These are phyloP conservation scores for Xenopus tropicalis DNA, from an alignment of 2,113 vertebrate genomes.

Conservation along the genomic window DNA sequence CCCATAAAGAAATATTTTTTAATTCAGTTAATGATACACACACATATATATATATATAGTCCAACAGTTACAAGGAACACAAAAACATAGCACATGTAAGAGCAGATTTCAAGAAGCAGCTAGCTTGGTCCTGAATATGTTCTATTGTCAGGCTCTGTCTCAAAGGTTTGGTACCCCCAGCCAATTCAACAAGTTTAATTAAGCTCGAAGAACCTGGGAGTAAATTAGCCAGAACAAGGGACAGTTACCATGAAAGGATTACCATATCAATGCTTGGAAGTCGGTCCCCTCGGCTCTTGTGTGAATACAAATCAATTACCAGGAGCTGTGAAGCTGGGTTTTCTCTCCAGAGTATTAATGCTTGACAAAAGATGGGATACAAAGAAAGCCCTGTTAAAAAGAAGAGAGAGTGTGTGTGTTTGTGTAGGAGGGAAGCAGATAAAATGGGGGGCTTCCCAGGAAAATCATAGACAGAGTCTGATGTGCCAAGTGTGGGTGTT, in stretches of 20 bases:
- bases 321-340: slow-evolving; percentile 46
- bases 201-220: slow-evolving; percentile 44
- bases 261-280: slow-evolving; percentile 46
- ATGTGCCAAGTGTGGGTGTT: slow-evolving; percentile 13
- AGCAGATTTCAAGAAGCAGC: slow-evolving; percentile 31
- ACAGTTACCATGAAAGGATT: slow-evolving; percentile 46
- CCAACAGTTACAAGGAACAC: too few relatives aligned
- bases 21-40: too few relatives aligned
- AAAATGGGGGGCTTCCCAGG: slow-evolving; percentile 19
- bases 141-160: slow-evolving; percentile 29
- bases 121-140: slow-evolving; percentile 17
- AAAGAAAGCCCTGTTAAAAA: slow-evolving; percentile 44
- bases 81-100: slow-evolving; percentile 22
- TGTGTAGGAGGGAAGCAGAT: slow-evolving; percentile 5
- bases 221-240: slow-evolving; percentile 47
- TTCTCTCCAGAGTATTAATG: slow-evolving; percentile 47
- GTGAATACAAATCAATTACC: slow-evolving; percentile 47
- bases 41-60: too few relatives aligned
- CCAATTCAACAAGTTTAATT: slow-evolving; percentile 46
- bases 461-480: slow-evolving; percentile 5
- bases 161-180: slow-evolving; percentile 34
- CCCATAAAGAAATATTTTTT: too few relatives aligned
- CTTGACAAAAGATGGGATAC: slow-evolving; percentile 40
- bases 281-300: slow-evolving; percentile 42
- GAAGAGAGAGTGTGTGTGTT: slow-evolving; percentile 44